Evolutionary conservation across 92 coral and sea anemone species (phyloP).

Genomic region (Anthopleura xanthogrammica): DNA sequence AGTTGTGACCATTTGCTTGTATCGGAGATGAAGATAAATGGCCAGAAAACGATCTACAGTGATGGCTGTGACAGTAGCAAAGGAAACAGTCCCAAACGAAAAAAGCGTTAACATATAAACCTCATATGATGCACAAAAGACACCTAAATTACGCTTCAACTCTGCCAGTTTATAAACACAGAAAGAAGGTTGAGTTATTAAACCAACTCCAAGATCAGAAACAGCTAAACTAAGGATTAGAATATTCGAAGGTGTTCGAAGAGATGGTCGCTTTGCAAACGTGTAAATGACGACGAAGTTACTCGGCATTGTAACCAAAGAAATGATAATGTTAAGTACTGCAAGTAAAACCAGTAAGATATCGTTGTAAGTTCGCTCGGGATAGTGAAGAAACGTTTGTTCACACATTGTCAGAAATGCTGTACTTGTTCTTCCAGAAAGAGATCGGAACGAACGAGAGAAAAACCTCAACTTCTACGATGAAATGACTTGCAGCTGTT

Average conservation of each 20-base stretch:
- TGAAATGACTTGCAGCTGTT: too few species aligned
- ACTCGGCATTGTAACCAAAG: neutral
- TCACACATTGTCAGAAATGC: neutral
- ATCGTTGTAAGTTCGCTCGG: neutral
- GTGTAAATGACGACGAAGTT: slow-evolving; percentile 12
- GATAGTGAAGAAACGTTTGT: neutral
- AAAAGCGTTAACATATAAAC: neutral
- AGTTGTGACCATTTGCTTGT: neutral
- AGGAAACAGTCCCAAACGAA: slow-evolving; percentile 2
- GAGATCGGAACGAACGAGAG: too few species aligned
- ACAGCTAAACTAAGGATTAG: slow-evolving; percentile 21
- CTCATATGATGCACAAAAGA: neutral
- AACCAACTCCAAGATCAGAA: slow-evolving; percentile 15
- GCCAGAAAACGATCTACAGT: slow-evolving; percentile 17
- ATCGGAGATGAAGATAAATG: slow-evolving; percentile 8
- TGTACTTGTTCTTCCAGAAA: too few species aligned
- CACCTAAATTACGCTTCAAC: neutral
- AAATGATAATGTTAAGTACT: neutral
- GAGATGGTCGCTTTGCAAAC: slow-evolving; percentile 4
- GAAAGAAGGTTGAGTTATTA: slow-evolving; percentile 5
- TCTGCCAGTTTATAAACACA: neutral
- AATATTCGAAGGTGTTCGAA: slow-evolving; percentile 22
- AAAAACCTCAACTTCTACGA: too few species aligned
- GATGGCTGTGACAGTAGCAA: slow-evolving; percentile 16
- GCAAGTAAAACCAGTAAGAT: neutral